A percentile compares a stretch with the other conserved stretches of the same genome.
Evolutionary conservation across 1,140 invertebrate genomes (phyloP).

Genomic region (Helicoverpa zea): DNA sequence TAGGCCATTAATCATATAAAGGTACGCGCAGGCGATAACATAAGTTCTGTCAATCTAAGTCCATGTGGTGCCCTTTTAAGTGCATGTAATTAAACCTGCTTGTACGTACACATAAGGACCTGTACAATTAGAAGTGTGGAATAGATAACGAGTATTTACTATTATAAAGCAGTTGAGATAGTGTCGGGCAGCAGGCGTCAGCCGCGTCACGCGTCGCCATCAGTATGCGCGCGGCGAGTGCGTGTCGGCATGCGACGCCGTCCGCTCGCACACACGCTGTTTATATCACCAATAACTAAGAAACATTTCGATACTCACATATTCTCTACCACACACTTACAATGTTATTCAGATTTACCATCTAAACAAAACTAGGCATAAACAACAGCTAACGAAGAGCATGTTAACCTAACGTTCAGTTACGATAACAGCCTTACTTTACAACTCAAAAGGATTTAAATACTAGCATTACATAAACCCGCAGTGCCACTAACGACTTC

Average conservation of each 20-base stretch:
- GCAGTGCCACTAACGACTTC: conserved; percentile 29
- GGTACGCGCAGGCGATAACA: not conserved
- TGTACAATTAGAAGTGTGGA: conserved; percentile 31
- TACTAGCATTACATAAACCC: conserved; percentile 19
- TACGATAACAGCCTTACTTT: conserved; percentile 6
- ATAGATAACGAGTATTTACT: conserved; percentile 50
- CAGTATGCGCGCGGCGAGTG: conserved; percentile 73
- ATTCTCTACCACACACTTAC: not conserved
- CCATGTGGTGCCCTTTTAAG: not conserved
- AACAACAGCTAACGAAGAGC: not conserved
- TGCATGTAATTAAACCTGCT: not conserved
- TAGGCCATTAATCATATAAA: not conserved
- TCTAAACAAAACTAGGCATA: not conserved
- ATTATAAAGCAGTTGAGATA: conserved; percentile 49
- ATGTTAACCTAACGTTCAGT: not conserved
- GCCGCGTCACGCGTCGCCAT: conserved; percentile 56
- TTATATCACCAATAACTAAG: conserved; percentile 54
- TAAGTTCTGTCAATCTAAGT: not conserved
- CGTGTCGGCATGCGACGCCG: conserved; percentile 80
- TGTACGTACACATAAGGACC: conserved; percentile 18
- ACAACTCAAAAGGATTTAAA: conserved; percentile 34
- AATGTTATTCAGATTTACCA: not conserved
- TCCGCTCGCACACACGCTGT: conserved; percentile 67
- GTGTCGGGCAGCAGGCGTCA: conserved; percentile 46
- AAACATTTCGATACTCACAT: conserved; percentile 40